A percentile compares a stretch with the other conserved stretches of the same genome.
Evolutionary conservation across 2,113 vertebrate genomes (phyloP).

Genomic region (Apodemus speciosus): DNA sequence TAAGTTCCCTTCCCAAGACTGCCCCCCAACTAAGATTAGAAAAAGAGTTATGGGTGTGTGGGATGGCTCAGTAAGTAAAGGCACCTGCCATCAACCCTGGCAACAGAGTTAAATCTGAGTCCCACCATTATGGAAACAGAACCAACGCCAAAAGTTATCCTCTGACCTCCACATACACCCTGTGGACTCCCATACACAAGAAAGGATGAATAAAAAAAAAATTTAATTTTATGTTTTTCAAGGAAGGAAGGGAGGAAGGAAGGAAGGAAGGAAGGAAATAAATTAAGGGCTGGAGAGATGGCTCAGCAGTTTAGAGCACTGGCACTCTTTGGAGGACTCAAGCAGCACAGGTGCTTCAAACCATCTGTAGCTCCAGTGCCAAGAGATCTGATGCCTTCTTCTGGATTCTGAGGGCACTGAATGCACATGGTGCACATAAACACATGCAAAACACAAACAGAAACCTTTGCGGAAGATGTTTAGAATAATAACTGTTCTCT

Average conservation of each 20-base stretch:
- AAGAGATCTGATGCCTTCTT: not conserved
- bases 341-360: not conserved
- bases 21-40: not conserved
- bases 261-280: not conserved
- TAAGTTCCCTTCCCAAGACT: not conserved
- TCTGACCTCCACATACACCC: not conserved
- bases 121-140: not conserved
- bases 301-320: not conserved
- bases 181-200: not conserved
- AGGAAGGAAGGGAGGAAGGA: too few relatives aligned
- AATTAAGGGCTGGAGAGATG: not conserved
- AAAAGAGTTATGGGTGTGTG: not conserved
- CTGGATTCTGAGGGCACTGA: not conserved
- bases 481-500: not conserved
- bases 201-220: not conserved
- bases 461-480: not conserved
- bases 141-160: not conserved
- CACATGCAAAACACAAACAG: not conserved
- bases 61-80: not conserved
- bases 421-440: not conserved
- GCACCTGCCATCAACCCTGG: not conserved
- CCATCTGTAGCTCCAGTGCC: not conserved
- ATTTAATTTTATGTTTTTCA: too few relatives aligned
- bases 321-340: not conserved
- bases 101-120: not conserved